Percentiles rank a stretch among this genome's conserved stretches.
Conservation (phyloP, 2,888 invertebrate species). For the Noctuana brunneofusca region DNA sequence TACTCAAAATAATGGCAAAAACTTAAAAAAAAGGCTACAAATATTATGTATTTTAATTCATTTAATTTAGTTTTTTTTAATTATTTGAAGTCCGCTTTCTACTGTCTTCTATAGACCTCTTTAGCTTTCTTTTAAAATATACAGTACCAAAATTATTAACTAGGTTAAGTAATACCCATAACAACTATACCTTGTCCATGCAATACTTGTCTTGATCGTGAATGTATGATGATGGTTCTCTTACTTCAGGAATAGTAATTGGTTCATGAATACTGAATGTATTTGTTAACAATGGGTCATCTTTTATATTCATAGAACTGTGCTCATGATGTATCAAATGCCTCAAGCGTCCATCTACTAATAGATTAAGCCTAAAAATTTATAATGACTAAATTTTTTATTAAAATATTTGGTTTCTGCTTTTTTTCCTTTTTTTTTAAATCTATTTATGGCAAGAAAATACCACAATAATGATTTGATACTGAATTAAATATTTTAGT, state of each 20-base stretch:
- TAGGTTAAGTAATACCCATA: background rate
- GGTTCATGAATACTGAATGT: constrained; percentile 62
- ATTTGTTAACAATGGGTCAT: constrained; percentile 55
- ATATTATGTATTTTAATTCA: no score
- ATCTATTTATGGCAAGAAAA: no score
- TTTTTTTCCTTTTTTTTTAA: no score
- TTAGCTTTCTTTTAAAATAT: background rate
- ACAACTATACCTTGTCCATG: constrained; percentile 87
- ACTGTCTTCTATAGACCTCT: no score
- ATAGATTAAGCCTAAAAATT: constrained; percentile 81
- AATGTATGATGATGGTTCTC: constrained; percentile 85
- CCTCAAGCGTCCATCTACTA: constrained; percentile 87
- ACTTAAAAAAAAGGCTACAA: no score
- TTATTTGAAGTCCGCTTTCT: no score
- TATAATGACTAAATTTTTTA: no score
- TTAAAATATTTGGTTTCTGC: no score
- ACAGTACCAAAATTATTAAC: background rate
- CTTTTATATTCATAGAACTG: constrained; percentile 69
- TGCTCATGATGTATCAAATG: constrained; percentile 86
- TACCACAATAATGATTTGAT: no score
- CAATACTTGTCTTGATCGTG: constrained; percentile 91
- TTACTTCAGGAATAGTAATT: constrained; percentile 70
- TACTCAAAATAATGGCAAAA: no score
- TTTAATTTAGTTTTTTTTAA: no score
- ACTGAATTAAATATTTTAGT: no score